Conservation (phyloP, 2,797 vertebrate species). For the Chaenodraco wilsoni region DNA sequence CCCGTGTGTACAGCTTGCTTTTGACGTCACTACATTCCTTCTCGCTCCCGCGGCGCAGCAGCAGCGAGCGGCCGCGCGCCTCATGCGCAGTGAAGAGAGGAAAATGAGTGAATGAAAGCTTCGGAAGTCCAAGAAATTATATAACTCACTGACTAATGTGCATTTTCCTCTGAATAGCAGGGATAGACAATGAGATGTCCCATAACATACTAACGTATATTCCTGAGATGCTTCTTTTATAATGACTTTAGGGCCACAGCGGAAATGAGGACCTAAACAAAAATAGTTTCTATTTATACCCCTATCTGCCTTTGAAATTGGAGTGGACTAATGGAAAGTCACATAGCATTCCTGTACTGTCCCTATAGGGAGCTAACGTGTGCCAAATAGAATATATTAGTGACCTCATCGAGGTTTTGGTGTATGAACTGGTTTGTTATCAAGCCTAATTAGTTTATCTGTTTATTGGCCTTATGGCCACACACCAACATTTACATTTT, state of each 20-base stretch:
- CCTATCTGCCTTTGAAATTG: background rate
- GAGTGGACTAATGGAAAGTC: background rate
- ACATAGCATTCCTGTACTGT: background rate
- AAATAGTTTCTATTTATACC: conserved; percentile 3
- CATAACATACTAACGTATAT: background rate
- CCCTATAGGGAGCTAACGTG: background rate
- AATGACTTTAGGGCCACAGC: background rate
- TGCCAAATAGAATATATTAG: background rate
- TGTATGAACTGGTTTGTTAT: background rate
- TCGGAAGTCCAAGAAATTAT: conserved; percentile 52
- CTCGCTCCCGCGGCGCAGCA: conserved; percentile 51
- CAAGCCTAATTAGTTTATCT: background rate
- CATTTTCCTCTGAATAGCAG: conserved; percentile 1
- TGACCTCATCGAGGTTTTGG: background rate
- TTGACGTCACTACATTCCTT: conserved; percentile 85
- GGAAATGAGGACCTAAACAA: background rate
- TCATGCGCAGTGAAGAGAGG: conserved; percentile 30
- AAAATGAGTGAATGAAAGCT: conserved; percentile 44
- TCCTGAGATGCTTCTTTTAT: conserved; percentile 7
- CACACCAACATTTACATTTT: background rate
- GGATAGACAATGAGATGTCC: background rate
- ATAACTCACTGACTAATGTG: conserved; percentile 37
- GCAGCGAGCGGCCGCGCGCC: conserved; percentile 44
- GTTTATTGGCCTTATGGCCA: background rate
- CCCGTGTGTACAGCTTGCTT: conserved; percentile 54